Evolutionary conservation across 1,140 invertebrate species (phyloP).

Genomic region (Apis dorsata): DNA sequence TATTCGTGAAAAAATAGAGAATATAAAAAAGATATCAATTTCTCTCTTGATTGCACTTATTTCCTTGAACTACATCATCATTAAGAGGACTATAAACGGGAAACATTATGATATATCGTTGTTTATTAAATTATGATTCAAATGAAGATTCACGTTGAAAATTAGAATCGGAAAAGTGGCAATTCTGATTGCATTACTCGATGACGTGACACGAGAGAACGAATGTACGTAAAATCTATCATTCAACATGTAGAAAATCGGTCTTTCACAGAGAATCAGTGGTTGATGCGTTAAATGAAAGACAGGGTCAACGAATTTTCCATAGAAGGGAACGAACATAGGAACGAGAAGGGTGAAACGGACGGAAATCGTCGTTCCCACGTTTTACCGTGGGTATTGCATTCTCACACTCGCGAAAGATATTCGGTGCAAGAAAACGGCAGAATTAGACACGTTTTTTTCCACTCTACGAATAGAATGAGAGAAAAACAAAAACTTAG

Average conservation of each 20-base stretch:
- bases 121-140: no score
- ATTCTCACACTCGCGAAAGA: conserved; percentile 43
- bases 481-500: neutral
- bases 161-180: no score
- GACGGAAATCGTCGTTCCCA: conserved; percentile 52
- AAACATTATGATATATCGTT: no score
- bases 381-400: conserved; percentile 29
- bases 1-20: no score
- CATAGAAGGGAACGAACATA: conserved; percentile 26
- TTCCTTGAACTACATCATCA: no score
- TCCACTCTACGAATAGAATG: neutral
- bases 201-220: no score
- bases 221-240: no score
- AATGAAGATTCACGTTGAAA: no score
- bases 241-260: neutral
- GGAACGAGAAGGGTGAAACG: conserved; percentile 30
- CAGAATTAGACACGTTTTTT: neutral
- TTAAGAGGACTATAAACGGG: no score
- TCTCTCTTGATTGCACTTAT: no score
- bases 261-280: neutral
- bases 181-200: no score
- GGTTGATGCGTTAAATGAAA: neutral
- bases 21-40: no score
- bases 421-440: conserved; percentile 23
- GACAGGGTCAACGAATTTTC: conserved; percentile 37